Percentiles rank a stretch among this genome's conserved stretches.
These are phyloP conservation scores for Polymixis lichenea DNA, from an alignment of 2,888 invertebrate species.

Conservation along the genomic window DNA sequence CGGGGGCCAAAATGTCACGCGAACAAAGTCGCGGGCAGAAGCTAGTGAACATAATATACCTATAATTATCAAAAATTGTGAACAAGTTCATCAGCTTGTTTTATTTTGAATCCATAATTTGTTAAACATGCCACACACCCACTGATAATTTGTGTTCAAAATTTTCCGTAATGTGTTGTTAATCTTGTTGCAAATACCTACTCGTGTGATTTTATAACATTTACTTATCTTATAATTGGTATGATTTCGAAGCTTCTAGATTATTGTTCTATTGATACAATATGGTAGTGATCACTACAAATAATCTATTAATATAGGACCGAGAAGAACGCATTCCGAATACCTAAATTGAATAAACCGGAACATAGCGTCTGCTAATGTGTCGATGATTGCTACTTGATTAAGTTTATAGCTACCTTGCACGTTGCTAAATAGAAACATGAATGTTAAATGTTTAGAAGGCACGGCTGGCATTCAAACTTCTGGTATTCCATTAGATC, in stretches of 20 bases:
- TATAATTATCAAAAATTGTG: no score
- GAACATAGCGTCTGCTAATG: constrained; percentile 41
- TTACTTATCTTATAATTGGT: constrained; percentile 12
- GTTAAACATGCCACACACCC: constrained; percentile 6
- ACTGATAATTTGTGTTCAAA: constrained; percentile 18
- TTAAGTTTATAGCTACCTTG: constrained; percentile 39
- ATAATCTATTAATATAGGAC: background rate
- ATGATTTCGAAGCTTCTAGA: constrained; percentile 20
- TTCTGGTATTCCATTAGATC: constrained; percentile 30
- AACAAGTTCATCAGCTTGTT: background rate
- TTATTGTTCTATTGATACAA: background rate
- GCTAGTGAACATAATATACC: no score
- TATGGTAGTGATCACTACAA: background rate
- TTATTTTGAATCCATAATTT: constrained; percentile 1
- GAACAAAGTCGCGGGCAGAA: no score
- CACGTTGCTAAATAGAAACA: constrained; percentile 54
- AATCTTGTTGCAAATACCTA: constrained; percentile 17
- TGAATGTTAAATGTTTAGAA: constrained; percentile 54
- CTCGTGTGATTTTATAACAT: constrained; percentile 24
- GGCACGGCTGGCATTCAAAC: constrained; percentile 51
- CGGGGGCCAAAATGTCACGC: no score
- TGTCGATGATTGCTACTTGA: constrained; percentile 35
- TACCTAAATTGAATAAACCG: constrained; percentile 30
- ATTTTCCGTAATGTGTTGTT: constrained; percentile 12
- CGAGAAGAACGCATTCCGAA: constrained; percentile 17